Evolutionary conservation across 2,113 vertebrate genomes (phyloP).

Genomic region (Sardina pilchardus): DNA sequence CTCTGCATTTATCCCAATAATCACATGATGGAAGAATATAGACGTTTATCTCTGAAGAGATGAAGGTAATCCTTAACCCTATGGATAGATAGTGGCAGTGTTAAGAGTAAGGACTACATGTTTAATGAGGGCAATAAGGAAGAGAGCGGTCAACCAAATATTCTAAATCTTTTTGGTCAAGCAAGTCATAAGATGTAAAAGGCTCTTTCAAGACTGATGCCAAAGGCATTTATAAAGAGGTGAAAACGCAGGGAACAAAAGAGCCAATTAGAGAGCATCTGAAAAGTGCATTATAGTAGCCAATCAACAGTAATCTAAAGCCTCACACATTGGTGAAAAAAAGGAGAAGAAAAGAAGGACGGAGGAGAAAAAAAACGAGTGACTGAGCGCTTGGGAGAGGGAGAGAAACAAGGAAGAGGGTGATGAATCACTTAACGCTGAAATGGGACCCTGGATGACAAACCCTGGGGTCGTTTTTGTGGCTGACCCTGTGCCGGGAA

Average conservation of each 20-base stretch:
- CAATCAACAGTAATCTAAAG: slow-evolving; percentile 7
- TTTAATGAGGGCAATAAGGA: background rate
- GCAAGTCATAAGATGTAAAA: background rate
- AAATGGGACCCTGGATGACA: slow-evolving; percentile 39
- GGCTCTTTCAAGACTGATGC: background rate
- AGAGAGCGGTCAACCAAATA: background rate
- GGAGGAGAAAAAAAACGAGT: background rate
- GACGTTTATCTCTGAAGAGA: background rate
- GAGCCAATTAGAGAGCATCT: background rate
- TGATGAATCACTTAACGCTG: slow-evolving; percentile 41
- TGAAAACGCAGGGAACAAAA: background rate
- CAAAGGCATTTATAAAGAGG: background rate
- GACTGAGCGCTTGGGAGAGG: background rate
- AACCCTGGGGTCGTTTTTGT: slow-evolving; percentile 29
- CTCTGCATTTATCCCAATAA: too few relatives aligned
- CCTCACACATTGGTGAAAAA: background rate
- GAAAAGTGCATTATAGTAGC: background rate
- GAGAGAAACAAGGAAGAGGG: slow-evolving; percentile 11
- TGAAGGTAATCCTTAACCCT: too few relatives aligned
- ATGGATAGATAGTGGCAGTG: too few relatives aligned
- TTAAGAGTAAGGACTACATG: too few relatives aligned
- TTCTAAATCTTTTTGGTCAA: background rate
- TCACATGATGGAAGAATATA: background rate
- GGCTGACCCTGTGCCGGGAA: slow-evolving; percentile 40
- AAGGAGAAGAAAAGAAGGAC: background rate